These are phyloP conservation scores for Tetrapedia diversipes DNA, from an alignment of 2,888 invertebrate species.

Conservation along the genomic window DNA sequence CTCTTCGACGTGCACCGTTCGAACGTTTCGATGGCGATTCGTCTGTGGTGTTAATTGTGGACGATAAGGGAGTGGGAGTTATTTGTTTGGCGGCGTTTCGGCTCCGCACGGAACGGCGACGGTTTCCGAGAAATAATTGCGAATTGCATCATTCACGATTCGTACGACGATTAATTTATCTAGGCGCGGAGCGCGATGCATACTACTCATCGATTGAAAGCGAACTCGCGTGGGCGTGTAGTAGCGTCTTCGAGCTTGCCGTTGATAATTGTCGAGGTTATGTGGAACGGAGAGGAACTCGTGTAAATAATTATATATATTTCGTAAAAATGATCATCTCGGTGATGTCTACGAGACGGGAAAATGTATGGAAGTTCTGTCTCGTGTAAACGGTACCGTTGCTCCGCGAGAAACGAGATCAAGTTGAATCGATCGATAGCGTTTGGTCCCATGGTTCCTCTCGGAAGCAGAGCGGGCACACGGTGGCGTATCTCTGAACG, in stretches of 20 bases:
- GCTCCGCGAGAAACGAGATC: too few relatives aligned
- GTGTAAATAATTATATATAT: too few relatives aligned
- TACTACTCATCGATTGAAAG: constrained; percentile 39
- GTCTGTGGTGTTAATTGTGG: neutral
- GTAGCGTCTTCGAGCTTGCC: too few relatives aligned
- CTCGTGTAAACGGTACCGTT: too few relatives aligned
- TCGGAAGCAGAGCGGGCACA: constrained; percentile 5
- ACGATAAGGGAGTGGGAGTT: constrained; percentile 20
- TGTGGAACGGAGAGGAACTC: too few relatives aligned
- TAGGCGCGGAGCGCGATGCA: constrained; percentile 31
- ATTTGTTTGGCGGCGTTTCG: constrained; percentile 40
- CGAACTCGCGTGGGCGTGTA: constrained; percentile 26
- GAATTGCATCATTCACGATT: constrained; percentile 38
- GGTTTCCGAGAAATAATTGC: constrained; percentile 45
- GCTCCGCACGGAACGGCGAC: neutral
- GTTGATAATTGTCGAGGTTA: too few relatives aligned
- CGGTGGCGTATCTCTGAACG: constrained; percentile 56
- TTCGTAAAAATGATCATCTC: too few relatives aligned
- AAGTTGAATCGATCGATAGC: too few relatives aligned
- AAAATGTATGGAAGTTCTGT: too few relatives aligned
- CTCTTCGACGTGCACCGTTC: neutral
- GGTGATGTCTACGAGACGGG: too few relatives aligned
- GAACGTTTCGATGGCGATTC: neutral
- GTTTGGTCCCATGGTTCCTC: neutral
- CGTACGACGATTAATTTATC: constrained; percentile 48